Base-by-base conservation (phyloP, 2,113 vertebrate species). In the Trogon melanurus region DNA sequence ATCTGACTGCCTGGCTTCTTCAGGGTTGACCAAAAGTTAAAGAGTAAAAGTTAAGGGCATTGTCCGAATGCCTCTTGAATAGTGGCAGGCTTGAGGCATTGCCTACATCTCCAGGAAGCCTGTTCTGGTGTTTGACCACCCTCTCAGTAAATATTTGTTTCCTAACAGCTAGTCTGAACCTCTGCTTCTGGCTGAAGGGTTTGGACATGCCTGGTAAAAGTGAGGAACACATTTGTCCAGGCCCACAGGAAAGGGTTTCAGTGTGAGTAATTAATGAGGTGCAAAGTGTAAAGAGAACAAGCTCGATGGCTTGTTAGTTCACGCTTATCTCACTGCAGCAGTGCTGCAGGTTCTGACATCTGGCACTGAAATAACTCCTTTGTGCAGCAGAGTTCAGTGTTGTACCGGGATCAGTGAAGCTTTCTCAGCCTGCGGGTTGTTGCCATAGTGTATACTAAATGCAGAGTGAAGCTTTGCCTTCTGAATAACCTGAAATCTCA, bases 341-440 rank as follows among this genome's bases (percentile, higher is more conserved):
- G 0, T 67, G 71, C 13, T 69, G 19, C 27, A 17, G 47, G 30
- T 36, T 85, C 5, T 83, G 48, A 9, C 8, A 11, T 44, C 4
- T 44, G 12, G 5, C 26, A 10, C 29, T 48, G 60, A 23, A 72
- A 48, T 16, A 32, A 32, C 32, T 47, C 22, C 29, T 74, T 47
- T 16, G 30, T 70, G 51, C n/a, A 41, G 11, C 0, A 0, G 5
- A 29, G 10, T 50, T 51, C 17, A 11, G 10, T 17, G 21, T 34
- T 50, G 22, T 10, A 9, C 34, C 47, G 7, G 2, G 9, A 5
- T 25, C 8, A 21, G 30, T 5, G 13, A n/a, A 30, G 34, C 16
- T 45, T 87, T 58, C 36, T 70, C 30, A 70, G 45, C 26, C 32
- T 44, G 5, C 2, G 0, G 5, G 10, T 57, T 67, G 23, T 88